phyloP scores from a whole-genome alignment of 2,888 invertebrate genomes.

The Cataglyphis albicans region DNA sequence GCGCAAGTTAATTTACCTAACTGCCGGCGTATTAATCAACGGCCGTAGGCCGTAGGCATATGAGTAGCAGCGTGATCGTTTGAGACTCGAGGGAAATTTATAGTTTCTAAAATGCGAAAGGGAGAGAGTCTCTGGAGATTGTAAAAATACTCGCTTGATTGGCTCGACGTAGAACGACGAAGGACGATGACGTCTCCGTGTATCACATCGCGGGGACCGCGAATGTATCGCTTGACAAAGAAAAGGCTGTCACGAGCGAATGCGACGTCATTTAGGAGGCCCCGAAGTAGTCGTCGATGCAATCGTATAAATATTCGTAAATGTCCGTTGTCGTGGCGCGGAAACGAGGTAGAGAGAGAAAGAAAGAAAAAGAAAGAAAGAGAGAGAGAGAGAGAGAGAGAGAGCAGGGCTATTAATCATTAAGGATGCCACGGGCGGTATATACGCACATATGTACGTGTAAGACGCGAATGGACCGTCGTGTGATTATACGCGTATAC shows the following conservation, averaged over 20 bases:
- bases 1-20: slow-evolving; percentile 67
- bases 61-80: slow-evolving; percentile 49
- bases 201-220: slow-evolving; percentile 14
- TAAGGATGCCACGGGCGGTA: slow-evolving; percentile 76
- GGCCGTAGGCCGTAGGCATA: slow-evolving; percentile 16
- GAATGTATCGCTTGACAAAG: slow-evolving; percentile 31
- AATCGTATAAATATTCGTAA: slow-evolving; percentile 82
- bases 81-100: slow-evolving; percentile 38
- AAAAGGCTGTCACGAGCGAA: slow-evolving; percentile 49
- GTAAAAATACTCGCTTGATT: slow-evolving; percentile 67
- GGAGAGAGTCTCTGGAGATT: slow-evolving; percentile 37
- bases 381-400: slow-evolving; percentile 33
- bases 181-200: slow-evolving; percentile 8
- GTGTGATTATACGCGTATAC: slow-evolving; percentile 3
- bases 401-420: slow-evolving; percentile 82
- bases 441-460: not conserved
- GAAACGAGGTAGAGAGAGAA: slow-evolving; percentile 58
- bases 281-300: slow-evolving; percentile 59
- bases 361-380: slow-evolving; percentile 32
- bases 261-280: slow-evolving; percentile 73
- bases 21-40: slow-evolving; percentile 65
- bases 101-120: slow-evolving; percentile 54
- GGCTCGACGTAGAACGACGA: slow-evolving; percentile 61
- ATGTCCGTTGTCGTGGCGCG: slow-evolving; percentile 78
- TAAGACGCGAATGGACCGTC: slow-evolving; percentile 41